Evolutionary conservation across 2,888 invertebrate species (phyloP).

Genomic region (Cancer borealis): DNA sequence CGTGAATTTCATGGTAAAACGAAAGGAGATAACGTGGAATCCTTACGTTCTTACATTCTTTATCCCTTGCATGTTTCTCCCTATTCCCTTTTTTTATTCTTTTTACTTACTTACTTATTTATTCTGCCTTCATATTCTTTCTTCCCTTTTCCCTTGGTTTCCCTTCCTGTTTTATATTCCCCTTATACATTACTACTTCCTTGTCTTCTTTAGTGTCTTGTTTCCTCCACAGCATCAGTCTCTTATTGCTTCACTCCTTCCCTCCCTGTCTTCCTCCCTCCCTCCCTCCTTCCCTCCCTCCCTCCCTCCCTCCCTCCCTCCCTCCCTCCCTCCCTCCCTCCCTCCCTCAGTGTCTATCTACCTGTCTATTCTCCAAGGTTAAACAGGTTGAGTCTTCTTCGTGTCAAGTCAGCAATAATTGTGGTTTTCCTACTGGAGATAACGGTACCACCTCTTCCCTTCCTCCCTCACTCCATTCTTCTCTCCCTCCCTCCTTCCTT

Average conservation of each 20-base stretch:
- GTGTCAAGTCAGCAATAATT: constrained; percentile 42
- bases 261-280: background rate
- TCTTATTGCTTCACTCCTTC: background rate
- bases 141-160: background rate
- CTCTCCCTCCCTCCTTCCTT: background rate
- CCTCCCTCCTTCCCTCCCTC: background rate
- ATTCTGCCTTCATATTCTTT: background rate
- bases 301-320: background rate
- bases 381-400: constrained; percentile 5
- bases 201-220: background rate
- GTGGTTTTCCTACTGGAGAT: constrained; percentile 53
- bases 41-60: background rate
- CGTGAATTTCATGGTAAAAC: background rate
- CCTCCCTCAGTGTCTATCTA: background rate
- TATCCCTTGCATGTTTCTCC: background rate
- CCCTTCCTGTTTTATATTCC: background rate
- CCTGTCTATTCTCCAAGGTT: background rate
- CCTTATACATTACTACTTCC: background rate
- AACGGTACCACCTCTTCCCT: constrained; percentile 48
- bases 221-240: too few species aligned
- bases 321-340: background rate
- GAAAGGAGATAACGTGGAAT: background rate
- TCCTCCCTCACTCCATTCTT: background rate
- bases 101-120: too few species aligned
- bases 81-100: background rate